phyloP scores from a whole-genome alignment of 2,113 vertebrate species.

The Epinephelus cyanopodus region DNA sequence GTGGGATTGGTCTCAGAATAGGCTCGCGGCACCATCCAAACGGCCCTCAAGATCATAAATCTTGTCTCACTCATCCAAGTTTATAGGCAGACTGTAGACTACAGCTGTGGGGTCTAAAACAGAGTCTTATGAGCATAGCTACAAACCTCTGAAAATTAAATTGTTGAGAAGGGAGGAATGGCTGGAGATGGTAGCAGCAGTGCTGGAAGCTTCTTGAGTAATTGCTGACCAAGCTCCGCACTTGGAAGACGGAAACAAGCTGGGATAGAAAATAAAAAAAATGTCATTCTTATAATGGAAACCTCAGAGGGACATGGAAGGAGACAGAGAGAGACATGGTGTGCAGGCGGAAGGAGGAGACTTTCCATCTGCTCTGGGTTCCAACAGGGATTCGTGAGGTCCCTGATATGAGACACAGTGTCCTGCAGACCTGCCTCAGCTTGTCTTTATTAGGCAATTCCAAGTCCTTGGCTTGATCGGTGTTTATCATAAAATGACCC shows the following conservation, averaged over 20 bases:
- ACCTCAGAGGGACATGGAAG: slow-evolving; percentile 60
- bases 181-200: slow-evolving; percentile 25
- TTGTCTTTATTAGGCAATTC: slow-evolving; percentile 37
- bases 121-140: slow-evolving; percentile 9
- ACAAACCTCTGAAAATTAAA: slow-evolving; percentile 25
- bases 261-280: slow-evolving; percentile 34
- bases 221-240: slow-evolving; percentile 44
- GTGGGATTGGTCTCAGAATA: slow-evolving; percentile 33
- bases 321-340: slow-evolving; percentile 48
- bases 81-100: slow-evolving; percentile 25
- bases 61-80: background rate
- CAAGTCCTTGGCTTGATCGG: slow-evolving; percentile 30
- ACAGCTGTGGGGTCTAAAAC: slow-evolving; percentile 31
- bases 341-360: slow-evolving; percentile 48
- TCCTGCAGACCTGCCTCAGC: slow-evolving; percentile 4
- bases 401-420: slow-evolving; percentile 33
- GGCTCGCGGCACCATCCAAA: slow-evolving; percentile 6
- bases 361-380: slow-evolving; percentile 61
- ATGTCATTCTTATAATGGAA: slow-evolving; percentile 71
- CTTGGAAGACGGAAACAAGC: slow-evolving; percentile 35
- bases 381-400: slow-evolving; percentile 34
- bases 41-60: slow-evolving; percentile 42
- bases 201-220: slow-evolving; percentile 23
- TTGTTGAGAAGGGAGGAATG: slow-evolving; percentile 5
- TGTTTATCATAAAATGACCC: slow-evolving; percentile 41